phyloP scores from a whole-genome alignment of 2,888 invertebrate species.

The Volucella bombylans region DNA sequence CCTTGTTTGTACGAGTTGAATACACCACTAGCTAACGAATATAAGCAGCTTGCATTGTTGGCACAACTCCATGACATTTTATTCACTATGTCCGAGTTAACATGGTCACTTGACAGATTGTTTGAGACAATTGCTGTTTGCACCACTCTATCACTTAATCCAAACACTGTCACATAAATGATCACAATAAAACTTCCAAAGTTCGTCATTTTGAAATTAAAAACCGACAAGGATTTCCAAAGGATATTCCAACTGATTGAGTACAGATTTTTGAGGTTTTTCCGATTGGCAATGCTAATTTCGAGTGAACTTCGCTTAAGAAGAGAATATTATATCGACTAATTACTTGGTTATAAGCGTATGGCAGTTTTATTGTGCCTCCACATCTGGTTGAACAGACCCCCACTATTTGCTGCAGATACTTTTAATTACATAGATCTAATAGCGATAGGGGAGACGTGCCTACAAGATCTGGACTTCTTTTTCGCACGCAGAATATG shows the following conservation, averaged over 20 bases:
- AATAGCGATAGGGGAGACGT: slow-evolving; percentile 6
- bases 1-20: slow-evolving; percentile 84
- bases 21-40: slow-evolving; percentile 83
- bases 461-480: slow-evolving; percentile 27
- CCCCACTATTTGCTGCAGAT: slow-evolving; percentile 46
- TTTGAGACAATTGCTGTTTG: slow-evolving; percentile 1
- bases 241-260: slow-evolving; percentile 36
- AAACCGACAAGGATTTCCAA: slow-evolving; percentile 2
- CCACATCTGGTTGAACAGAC: slow-evolving; percentile 72
- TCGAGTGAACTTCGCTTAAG: slow-evolving; percentile 61
- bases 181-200: slow-evolving; percentile 10
- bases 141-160: neutral
- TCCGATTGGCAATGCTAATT: slow-evolving; percentile 31
- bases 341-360: slow-evolving; percentile 80
- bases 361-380: slow-evolving; percentile 82
- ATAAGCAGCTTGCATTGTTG: slow-evolving; percentile 86
- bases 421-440: slow-evolving; percentile 30
- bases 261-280: slow-evolving; percentile 24
- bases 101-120: slow-evolving; percentile 25
- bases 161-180: slow-evolving; percentile 12
- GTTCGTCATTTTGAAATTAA: slow-evolving; percentile 25
- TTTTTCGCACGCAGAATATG: slow-evolving; percentile 61
- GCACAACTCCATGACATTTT: slow-evolving; percentile 83
- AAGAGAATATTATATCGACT: slow-evolving; percentile 79
- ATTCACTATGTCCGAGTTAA: slow-evolving; percentile 79